These are phyloP conservation scores for Hypercompe scribonia DNA, from an alignment of 2,888 invertebrate genomes.

Conservation along the genomic window DNA sequence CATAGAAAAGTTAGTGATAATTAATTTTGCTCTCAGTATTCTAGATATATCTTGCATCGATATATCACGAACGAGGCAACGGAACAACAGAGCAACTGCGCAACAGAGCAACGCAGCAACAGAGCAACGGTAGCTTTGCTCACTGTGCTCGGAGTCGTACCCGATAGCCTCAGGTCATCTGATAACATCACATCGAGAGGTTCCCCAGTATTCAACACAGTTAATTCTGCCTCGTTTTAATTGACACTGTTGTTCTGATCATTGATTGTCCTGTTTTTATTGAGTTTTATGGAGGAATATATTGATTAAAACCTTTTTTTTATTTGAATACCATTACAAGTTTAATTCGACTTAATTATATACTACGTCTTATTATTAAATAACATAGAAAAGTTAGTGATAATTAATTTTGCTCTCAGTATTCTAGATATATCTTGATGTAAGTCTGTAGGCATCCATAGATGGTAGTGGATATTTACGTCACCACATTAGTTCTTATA, in stretches of 20 bases:
- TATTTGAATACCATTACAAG: neutral
- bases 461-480: too few relatives aligned
- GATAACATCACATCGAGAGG: slow-evolving; percentile 79
- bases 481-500: too few relatives aligned
- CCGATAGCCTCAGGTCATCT: slow-evolving; percentile 81
- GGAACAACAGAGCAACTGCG: slow-evolving; percentile 60
- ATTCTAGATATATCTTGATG: too few relatives aligned
- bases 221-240: slow-evolving; percentile 79
- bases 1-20: too few relatives aligned
- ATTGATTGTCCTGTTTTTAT: slow-evolving; percentile 36
- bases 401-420: too few relatives aligned
- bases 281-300: slow-evolving; percentile 4
- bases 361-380: too few relatives aligned
- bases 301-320: neutral
- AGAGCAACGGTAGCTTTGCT: slow-evolving; percentile 57
- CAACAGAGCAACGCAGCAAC: slow-evolving; percentile 48
- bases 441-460: too few relatives aligned
- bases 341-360: neutral
- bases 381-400: too few relatives aligned
- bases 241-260: slow-evolving; percentile 69
- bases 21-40: neutral
- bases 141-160: slow-evolving; percentile 74
- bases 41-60: slow-evolving; percentile 60
- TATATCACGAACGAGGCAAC: slow-evolving; percentile 73
- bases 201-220: slow-evolving; percentile 69